Conservation (phyloP, 2,113 vertebrate genomes). For the Micromys minutus region DNA sequence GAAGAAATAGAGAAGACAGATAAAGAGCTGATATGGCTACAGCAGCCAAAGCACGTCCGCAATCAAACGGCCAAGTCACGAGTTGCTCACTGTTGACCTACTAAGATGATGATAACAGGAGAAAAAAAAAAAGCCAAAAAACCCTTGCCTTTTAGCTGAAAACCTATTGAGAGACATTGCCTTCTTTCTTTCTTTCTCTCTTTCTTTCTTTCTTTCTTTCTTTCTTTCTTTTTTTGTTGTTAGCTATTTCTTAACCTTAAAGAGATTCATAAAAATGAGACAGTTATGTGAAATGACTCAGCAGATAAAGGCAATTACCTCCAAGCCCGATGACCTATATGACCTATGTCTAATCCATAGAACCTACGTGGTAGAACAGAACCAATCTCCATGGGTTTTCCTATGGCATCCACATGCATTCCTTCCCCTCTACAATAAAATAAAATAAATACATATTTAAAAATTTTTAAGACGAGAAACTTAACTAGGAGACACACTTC, state of each 20-base stretch:
- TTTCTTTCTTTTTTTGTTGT: too few species aligned
- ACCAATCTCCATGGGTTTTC: background rate
- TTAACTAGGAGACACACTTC: background rate
- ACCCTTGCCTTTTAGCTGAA: background rate
- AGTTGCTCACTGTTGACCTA: background rate
- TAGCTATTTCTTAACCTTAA: background rate
- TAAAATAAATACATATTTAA: background rate
- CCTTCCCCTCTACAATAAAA: background rate
- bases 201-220: background rate
- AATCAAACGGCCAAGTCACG: background rate
- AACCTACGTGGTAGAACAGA: background rate
- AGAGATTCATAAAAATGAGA: background rate
- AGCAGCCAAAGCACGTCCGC: background rate
- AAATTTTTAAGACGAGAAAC: background rate
- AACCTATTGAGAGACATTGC: background rate
- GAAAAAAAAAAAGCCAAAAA: too few species aligned
- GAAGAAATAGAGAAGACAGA: constrained; percentile 19
- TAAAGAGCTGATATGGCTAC: background rate
- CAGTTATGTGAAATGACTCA: background rate
- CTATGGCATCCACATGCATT: background rate
- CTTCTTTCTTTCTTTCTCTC: background rate
- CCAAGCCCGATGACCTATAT: too few species aligned
- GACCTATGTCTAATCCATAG: too few species aligned
- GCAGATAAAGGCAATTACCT: background rate
- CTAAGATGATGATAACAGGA: background rate